phyloP scores from a whole-genome alignment of 2,888 invertebrate genomes.

The Carabus problematicus region DNA sequence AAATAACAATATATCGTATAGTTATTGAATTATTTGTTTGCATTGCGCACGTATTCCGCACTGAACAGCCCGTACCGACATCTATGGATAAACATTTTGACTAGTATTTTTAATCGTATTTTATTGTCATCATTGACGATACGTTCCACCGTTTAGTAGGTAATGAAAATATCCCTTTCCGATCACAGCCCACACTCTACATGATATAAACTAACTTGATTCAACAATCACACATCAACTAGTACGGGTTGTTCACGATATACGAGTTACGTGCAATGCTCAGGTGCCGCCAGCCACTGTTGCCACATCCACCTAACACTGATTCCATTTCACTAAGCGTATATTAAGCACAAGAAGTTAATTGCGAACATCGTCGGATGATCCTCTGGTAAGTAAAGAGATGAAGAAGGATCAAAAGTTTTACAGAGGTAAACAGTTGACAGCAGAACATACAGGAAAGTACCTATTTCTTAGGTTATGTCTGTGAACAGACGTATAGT shows the following conservation, averaged over 20 bases:
- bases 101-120: constrained; percentile 19
- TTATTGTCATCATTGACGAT: constrained; percentile 27
- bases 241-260: no score
- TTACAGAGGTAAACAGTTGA: no score
- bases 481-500: no score
- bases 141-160: neutral
- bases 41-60: no score
- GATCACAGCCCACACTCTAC: no score
- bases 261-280: constrained; percentile 1
- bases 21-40: constrained; percentile 13
- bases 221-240: no score
- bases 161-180: no score
- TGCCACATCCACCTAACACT: constrained; percentile 15
- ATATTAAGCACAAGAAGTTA: constrained; percentile 33
- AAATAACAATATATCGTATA: constrained; percentile 36
- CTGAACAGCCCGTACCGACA: neutral
- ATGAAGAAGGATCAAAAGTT: no score
- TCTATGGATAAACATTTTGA: constrained; percentile 5
- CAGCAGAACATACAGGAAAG: constrained; percentile 19
- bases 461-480: neutral
- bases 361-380: neutral
- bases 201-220: no score
- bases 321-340: constrained; percentile 25
- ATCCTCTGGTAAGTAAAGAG: constrained; percentile 22
- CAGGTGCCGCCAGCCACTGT: neutral